Percentiles rank a stretch among this genome's conserved stretches.
phyloP scores from a whole-genome alignment of 2,888 invertebrate species.

The Colletes collaris region DNA sequence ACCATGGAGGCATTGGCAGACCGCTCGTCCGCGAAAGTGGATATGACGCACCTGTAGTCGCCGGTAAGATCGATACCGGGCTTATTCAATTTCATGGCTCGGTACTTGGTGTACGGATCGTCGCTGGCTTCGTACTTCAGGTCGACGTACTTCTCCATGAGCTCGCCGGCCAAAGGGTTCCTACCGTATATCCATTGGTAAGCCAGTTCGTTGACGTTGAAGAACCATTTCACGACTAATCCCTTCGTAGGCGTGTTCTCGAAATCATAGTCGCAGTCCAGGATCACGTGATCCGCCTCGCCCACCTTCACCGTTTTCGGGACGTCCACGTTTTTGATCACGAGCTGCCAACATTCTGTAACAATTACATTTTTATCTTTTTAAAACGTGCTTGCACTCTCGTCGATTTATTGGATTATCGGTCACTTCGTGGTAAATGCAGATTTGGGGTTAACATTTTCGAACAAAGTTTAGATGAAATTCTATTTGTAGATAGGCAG shows the following conservation, averaged over 20 bases:
- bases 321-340: constrained; percentile 77
- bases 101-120: constrained; percentile 82
- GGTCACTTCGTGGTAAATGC: no score
- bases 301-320: constrained; percentile 75
- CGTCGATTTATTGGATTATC: no score
- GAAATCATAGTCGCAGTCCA: constrained; percentile 84
- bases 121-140: constrained; percentile 81
- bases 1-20: constrained; percentile 84
- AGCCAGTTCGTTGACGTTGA: constrained; percentile 82
- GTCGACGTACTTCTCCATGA: constrained; percentile 82
- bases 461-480: no score
- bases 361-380: neutral
- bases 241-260: constrained; percentile 79
- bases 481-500: no score
- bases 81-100: constrained; percentile 85
- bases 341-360: constrained; percentile 75
- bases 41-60: constrained; percentile 85
- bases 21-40: constrained; percentile 83
- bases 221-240: constrained; percentile 84
- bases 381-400: no score
- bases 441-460: no score
- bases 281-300: constrained; percentile 79
- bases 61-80: constrained; percentile 84
- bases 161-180: constrained; percentile 78
- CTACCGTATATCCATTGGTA: constrained; percentile 84